Conservation (phyloP, 92 coral and sea anemone species). For the Palythoa grandiflora region DNA sequence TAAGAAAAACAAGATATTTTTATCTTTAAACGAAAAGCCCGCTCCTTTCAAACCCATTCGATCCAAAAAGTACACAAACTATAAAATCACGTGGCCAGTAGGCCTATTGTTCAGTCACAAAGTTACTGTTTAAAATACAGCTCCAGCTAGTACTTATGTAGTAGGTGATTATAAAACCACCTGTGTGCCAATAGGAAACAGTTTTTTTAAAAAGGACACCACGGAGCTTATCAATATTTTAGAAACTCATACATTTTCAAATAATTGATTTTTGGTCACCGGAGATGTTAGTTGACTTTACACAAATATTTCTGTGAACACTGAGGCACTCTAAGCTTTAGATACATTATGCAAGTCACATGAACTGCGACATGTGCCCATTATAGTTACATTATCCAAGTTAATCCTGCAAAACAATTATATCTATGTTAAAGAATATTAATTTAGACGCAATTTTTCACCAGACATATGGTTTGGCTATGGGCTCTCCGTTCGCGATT, state of each 20-base stretch:
- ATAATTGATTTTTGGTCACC: neutral
- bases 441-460: neutral
- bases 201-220: too few relatives aligned
- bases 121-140: too few relatives aligned
- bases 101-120: too few relatives aligned
- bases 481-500: neutral
- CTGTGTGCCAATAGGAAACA: too few relatives aligned
- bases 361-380: neutral
- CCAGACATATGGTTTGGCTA: conserved; percentile 6
- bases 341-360: neutral
- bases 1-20: too few relatives aligned
- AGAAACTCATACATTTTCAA: conserved; percentile 22
- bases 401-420: conserved; percentile 4
- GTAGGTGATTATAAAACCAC: too few relatives aligned
- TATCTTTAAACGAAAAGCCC: too few relatives aligned
- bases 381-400: neutral
- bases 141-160: too few relatives aligned
- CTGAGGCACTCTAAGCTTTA: neutral
- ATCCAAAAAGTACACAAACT: too few relatives aligned
- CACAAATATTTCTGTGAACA: conserved; percentile 4
- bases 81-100: too few relatives aligned
- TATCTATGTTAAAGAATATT: neutral
- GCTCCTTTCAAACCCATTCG: too few relatives aligned
- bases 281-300: conserved; percentile 12
- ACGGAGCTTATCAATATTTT: conserved; percentile 26